Evolutionary conservation across 2,888 invertebrate genomes (phyloP), one percentile per base, ranked within the genome.

Genomic region (Philonicus albiceps): DNA sequence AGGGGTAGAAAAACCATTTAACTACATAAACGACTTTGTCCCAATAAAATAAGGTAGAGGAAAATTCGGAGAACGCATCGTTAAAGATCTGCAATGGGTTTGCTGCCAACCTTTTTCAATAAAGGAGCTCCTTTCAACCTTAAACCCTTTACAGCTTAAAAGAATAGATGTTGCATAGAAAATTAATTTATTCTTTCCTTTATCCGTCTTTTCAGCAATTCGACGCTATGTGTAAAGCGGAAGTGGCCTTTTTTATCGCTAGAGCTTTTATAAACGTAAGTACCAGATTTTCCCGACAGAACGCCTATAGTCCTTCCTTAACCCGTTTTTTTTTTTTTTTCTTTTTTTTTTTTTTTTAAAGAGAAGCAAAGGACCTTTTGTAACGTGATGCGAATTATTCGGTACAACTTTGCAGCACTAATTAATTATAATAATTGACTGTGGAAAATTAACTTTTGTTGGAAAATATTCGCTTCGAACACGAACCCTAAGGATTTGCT

Each of bases 221-320:
- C 91, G 96, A 96, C 93, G 94, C 94, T 80, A 93, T 96, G 91
- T 96, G 96, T 91, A 96, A 95, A 93, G 95, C 95, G 76, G 96
- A 96, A 93, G 95, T 96, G 91, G 94, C 95, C 87, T 96, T 96
- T 93, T 95, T 96, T 93, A 93, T 96, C 91, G 94, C 95, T 89
- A 94, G 96, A 92, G 94, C 95, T 90, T 91, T 95, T 88, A 93
- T 96, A 89, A 96, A 96, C 92, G 96, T 96, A 93, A 95, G 96
- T 95, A 89, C n/a, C 8, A 1, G 37, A 37, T 30, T 22, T 40
- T 74, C 19, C 16, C 22, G 64, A 64, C 64, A 22, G 27, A 64
- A 27, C 22, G 64, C 22, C 49, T 30, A 19, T 49, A n/a, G 49
- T n/a, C 53, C 34, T 40, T 86, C 13, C 53, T 31, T 55, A 74